Base-by-base conservation (phyloP, 1,140 invertebrate species). In the Trinorchestia longiramus region DNA sequence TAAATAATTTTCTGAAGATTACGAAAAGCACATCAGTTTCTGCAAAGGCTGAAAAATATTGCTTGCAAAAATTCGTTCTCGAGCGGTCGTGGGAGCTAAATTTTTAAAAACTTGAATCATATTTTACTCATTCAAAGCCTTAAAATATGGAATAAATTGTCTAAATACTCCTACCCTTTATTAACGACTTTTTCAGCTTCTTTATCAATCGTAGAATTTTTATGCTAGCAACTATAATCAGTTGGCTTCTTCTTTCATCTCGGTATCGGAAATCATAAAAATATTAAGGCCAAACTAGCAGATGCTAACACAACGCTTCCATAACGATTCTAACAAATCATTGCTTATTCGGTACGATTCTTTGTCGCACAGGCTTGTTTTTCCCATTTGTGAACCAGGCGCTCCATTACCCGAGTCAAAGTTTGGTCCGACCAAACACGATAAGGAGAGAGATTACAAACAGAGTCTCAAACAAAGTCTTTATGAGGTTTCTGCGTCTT, bases 361-460 rank as follows among this genome's bases (percentile, higher is more conserved):
- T 90, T 90, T 90, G 88, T 90, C 41, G 88, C 88, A 8, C 41
- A 4, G 43, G 43, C 41, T 90, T 90, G 88, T 90, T 90, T 94
- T 94, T 47, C 40, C 4, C 19, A 44, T 43, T 94, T 43, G 92
- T 94, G 92, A 36, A 94, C 19, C 92, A 94, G 92, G 41, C 44
- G 92, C 44, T 94, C 92, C 92, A 94, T 94, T 94, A 94, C 41
- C 43, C 43, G 92, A 4, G 92, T n/a, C 43, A 44, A 44, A 94
- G 92, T 94, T 94, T 94, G 92, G 41, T 45, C 43, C 36, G 40
- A 40, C 92, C 92, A 94, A 94, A 94, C 92, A 94, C 92, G 92
- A 94, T 94, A 94, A 94, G 92, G 44, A 94, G 92, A 94, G 47
- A 94, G 92, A 40, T 94, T 94, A 94, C 92, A 94, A 94, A 94